Base-by-base conservation (phyloP, 2,113 vertebrate species). In the Lycocorax pyrrhopterus region DNA sequence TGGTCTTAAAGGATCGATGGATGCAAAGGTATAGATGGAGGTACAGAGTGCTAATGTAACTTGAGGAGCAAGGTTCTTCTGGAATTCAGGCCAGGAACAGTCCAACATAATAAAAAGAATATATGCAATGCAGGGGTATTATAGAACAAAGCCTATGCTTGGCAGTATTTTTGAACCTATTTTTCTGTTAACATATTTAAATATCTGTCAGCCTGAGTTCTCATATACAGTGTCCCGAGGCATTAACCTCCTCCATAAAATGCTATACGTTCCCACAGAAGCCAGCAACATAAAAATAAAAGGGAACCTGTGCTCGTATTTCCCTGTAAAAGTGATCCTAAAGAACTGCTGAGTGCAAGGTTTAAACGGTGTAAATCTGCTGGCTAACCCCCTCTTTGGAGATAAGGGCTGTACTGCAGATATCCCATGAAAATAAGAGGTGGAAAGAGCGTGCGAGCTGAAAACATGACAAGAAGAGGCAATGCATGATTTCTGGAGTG, bases 191-290 rank as follows among this genome's bases (percentile, higher is more conserved):
- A 68, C 4, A 6, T 77, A 80, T 80, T 94, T 87, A 88, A 88
- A 93, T 76, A 77, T 84, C 72, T 88, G 72, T 41, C 87, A 91
- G 47, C 55, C 43, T 86, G 72, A 59, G 43, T 58, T 90, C 93
- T 71, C 82, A 62, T 14, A 67, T 3, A 33, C 29, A 71, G 68
- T 52, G 44, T 94, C 82, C 72, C 0, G 0, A 74, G 67, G 79
- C 95, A 95, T 93, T 86, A 39, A 95, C 83, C 88, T 83, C 85
- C 69, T 90, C 88, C 62, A 74, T 71, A 95, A 94, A 95, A 88
- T 63, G 30, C 44, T 77, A 15, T 27, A n/a, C 33, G 6, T 90
- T 84, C 79, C 91, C 60, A 85, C 68, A 80, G 87, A 95, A 92
- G 78, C 55, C 59, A 74, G 72, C 16, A 90, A 67, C 52, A 67